Evolutionary conservation across 2,113 vertebrate species (phyloP), one percentile per base, ranked within the genome.

Genomic region (Oncorhynchus gorbuscha): DNA sequence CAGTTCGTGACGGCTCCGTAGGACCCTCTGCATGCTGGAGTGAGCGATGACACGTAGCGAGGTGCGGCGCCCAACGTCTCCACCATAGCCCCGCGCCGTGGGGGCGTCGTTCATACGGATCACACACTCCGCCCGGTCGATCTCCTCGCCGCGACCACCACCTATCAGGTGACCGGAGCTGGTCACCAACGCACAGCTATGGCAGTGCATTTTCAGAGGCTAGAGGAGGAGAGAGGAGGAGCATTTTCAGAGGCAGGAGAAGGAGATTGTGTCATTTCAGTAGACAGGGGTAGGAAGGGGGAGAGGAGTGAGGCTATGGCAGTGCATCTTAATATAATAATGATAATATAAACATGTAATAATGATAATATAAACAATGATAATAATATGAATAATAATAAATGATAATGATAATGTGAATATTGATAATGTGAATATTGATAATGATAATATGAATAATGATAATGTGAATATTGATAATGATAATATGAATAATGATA

Each of bases 81-180:
- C 81, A 0, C 91, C 93, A 0, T 94, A 98, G 3, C 94, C 94
- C 0, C 92, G 91, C 69, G 87, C 82, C 0, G 95, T 96, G 14
- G 97, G 97, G 0, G 97, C 97, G 0, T 99, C 97, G 2, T 99
- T 99, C 97, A 99, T 99, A 32, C 97, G 96, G 81, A 99, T 98
- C 74, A 99, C 96, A 0, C 97, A 99, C 82, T 99, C 96, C 0
- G 95, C 94, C 80, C 80, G 87, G 91, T 99, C 97, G 4, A 99
- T 99, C 67, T 93, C 95, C 26, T 90, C 58, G 0, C 97, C 97
- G 20, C 92, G 94, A 0, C 88, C 85, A 45, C 97, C 94, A 6
- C 91, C 94, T 55, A 96, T 93, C 20, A 99, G 95, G 76, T 99
- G 97, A 22, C 97, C 97, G 0, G 97, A 99, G 92, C 97, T 99